Conservation (phyloP, 2,888 invertebrate species). For the Chrysolina haemoptera region DNA sequence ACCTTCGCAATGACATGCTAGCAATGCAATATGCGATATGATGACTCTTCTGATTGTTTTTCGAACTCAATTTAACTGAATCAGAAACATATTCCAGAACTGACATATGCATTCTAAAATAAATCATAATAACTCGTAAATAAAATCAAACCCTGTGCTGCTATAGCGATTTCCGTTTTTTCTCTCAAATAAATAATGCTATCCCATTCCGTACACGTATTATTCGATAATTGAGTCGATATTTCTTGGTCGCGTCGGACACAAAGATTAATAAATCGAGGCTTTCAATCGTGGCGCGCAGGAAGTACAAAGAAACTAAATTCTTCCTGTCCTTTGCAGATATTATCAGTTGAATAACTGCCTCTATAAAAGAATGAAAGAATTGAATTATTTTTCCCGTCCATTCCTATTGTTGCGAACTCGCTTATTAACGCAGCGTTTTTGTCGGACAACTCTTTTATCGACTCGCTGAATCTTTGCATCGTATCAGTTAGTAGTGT, state of each 20-base stretch:
- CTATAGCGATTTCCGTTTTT: background rate
- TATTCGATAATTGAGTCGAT: constrained; percentile 51
- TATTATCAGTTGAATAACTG: constrained; percentile 49
- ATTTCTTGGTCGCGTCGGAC: constrained; percentile 26
- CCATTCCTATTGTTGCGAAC: constrained; percentile 22
- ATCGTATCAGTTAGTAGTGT: no score
- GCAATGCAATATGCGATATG: no score
- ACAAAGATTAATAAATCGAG: constrained; percentile 52
- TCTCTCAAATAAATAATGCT: background rate
- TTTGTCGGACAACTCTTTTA: background rate
- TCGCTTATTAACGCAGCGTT: constrained; percentile 13
- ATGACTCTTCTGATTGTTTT: no score
- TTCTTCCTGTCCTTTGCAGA: constrained; percentile 51
- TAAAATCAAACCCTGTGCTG: background rate
- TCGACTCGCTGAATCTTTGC: background rate
- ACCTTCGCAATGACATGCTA: no score
- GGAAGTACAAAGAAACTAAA: constrained; percentile 53
- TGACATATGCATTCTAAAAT: background rate
- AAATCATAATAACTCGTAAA: background rate
- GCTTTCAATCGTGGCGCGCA: constrained; percentile 52
- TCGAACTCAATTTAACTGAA: no score
- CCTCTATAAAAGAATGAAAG: constrained; percentile 27
- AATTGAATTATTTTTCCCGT: constrained; percentile 23
- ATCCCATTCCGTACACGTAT: constrained; percentile 15
- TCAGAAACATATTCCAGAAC: no score